Evolutionary conservation across 2,113 vertebrate genomes (phyloP).

Genomic region (Heterocephalus glaber): DNA sequence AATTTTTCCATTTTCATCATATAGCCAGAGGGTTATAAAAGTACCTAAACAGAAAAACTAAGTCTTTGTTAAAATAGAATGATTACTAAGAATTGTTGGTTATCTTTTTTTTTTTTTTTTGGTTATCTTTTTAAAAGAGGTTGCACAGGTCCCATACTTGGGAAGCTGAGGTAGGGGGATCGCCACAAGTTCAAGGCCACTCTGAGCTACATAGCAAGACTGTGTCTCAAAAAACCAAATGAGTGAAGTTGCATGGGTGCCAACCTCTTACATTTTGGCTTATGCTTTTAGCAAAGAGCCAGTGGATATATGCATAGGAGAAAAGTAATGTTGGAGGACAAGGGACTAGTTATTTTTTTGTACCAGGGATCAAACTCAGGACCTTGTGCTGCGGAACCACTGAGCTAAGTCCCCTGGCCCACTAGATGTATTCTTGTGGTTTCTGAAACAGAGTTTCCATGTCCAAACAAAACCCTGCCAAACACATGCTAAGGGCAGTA

Average conservation of each 20-base stretch:
- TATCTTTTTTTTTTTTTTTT: no score
- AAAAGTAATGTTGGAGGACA: background rate
- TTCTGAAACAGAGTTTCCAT: background rate
- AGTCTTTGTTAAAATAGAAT: background rate
- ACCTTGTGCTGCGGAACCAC: no score
- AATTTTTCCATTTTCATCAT: conserved; percentile 20
- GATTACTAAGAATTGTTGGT: background rate
- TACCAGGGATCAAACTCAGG: no score
- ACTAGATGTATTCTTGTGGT: background rate
- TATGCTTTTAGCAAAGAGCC: background rate
- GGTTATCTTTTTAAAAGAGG: background rate
- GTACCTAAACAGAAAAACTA: background rate
- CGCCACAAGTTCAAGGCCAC: background rate
- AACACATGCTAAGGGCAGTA: background rate
- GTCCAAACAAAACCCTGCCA: background rate
- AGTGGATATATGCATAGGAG: background rate
- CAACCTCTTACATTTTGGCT: background rate
- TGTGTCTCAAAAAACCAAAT: background rate
- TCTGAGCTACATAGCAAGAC: background rate
- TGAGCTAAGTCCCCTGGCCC: no score
- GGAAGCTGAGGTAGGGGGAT: background rate
- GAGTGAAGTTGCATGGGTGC: background rate
- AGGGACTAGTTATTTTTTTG: no score
- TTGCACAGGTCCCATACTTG: background rate
- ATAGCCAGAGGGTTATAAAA: background rate